Evolutionary conservation across 2,888 invertebrate species (phyloP), one percentile per base, ranked within the genome.

Genomic region (Blastobasis lacticolella): DNA sequence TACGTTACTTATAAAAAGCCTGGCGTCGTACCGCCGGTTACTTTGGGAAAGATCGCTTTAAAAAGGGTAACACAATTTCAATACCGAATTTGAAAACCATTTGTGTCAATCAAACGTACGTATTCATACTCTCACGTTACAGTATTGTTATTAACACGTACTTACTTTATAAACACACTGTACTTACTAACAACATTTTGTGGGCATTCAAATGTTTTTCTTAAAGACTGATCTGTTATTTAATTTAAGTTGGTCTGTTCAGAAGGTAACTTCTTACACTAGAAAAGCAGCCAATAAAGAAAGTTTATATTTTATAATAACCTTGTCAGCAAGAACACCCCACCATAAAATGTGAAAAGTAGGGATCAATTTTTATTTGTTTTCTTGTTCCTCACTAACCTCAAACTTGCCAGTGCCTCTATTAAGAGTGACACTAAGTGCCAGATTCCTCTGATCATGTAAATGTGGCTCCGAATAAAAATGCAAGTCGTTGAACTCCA

Each of bases 401-500:
- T 91, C 91, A 67, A 92, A 92, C 37, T 73, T 71, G 1, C 91
- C 91, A 37, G 81, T 89, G 53, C 91, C 92, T 64, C 90, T 90
- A 48, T 92, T 91, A 40, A 93, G 72, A 75, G 89, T 86, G 0
- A 92, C 79, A 4, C 75, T 86, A 5, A 93, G 72, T 8, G 84
- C 82, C 6, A 92, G 64, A 7, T 67, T 77, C 38, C 88, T 90
- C 43, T 91, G 90, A 49, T 90, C 83, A 0, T 69, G 65, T 38
- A 83, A 46, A n/a, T 91, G 82, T 46, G 96, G 87, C 56, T 92
- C 91, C 0, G 93, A 57, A 45, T 69, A 62, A n/a, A 82, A 62
- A 92, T 49, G 94, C 90, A 74, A 92, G 81, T 69, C 93, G 75
- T 55, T 93, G 56, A 80, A 95, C 9, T 92, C 89, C 1, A 97